phyloP scores from a whole-genome alignment of 2,888 invertebrate genomes.

The Ferdinandea cuprea region DNA sequence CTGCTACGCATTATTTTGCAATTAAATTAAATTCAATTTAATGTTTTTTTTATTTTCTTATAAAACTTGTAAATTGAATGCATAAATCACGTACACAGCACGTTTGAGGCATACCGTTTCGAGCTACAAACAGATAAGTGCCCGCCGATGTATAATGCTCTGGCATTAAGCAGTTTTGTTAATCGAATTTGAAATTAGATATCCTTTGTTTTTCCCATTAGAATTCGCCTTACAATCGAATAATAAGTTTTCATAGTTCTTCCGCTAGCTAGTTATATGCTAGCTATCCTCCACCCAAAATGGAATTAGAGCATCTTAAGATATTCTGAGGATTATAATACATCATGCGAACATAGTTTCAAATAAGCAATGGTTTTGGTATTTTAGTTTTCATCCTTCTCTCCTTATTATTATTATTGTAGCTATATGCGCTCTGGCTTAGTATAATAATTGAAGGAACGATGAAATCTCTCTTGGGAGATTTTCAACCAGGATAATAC shows the following conservation, averaged over 20 bases:
- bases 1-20: not conserved
- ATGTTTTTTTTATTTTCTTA: too few relatives aligned
- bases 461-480: not conserved
- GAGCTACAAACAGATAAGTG: too few relatives aligned
- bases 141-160: too few relatives aligned
- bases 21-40: constrained; percentile 6
- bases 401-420: not conserved
- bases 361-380: not conserved
- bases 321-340: too few relatives aligned
- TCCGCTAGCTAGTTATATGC: too few relatives aligned
- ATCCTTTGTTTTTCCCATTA: not conserved
- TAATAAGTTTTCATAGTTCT: not conserved
- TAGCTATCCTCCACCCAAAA: too few relatives aligned
- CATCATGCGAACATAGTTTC: not conserved
- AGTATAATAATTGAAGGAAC: not conserved
- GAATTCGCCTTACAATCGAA: not conserved
- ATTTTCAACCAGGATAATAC: constrained; percentile 9
- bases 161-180: constrained; percentile 6
- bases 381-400: not conserved
- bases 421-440: not conserved
- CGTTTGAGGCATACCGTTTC: not conserved
- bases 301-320: not conserved
- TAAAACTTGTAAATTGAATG: not conserved
- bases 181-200: constrained; percentile 16
- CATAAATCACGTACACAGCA: constrained; percentile 3